Conservation (phyloP, 2,113 vertebrate genomes). For the Anser cygnoides region DNA sequence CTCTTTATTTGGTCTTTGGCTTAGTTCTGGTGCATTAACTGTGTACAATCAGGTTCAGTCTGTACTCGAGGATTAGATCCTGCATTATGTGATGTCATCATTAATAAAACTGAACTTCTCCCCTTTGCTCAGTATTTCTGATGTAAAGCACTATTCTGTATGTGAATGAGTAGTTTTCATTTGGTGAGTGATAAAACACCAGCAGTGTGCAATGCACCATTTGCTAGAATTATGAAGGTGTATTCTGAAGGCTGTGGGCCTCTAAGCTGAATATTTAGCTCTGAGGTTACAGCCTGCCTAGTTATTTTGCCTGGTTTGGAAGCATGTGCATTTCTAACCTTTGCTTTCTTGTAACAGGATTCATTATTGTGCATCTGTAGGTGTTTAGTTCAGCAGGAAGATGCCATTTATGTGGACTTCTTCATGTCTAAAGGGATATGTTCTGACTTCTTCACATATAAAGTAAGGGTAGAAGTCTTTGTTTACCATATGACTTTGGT, state of each 20-base stretch:
- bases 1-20: neutral
- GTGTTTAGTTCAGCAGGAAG: neutral
- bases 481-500: neutral
- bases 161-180: neutral
- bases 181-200: neutral
- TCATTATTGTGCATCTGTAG: neutral
- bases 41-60: neutral
- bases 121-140: neutral
- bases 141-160: neutral
- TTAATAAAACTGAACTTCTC: neutral
- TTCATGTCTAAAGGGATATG: neutral
- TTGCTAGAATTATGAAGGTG: neutral
- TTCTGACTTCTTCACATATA: neutral
- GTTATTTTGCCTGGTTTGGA: neutral
- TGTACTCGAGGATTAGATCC: neutral
- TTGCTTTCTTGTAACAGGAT: neutral
- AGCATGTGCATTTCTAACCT: neutral
- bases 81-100: neutral
- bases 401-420: neutral
- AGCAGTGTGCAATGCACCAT: too few relatives aligned
- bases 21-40: neutral
- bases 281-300: neutral
- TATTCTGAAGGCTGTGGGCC: neutral
- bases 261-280: neutral
- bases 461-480: fast-evolving